Percentiles rank a stretch among this genome's conserved stretches.
Conservation (phyloP, 1,140 invertebrate species). For the Psilanteris sp. region DNA sequence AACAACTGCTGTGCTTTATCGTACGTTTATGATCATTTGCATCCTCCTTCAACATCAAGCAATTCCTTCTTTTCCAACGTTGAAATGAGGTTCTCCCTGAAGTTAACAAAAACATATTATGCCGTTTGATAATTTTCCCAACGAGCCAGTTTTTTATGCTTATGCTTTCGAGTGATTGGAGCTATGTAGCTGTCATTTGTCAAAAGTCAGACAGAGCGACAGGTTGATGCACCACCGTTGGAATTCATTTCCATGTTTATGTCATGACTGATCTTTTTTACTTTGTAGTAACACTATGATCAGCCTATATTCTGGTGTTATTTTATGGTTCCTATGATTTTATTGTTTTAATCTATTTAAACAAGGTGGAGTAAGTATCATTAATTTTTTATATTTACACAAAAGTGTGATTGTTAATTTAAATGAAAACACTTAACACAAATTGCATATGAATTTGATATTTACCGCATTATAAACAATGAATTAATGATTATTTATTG, state of each 20-base stretch:
- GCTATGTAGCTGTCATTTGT: constrained; percentile 9
- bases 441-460: too few species aligned
- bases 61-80: neutral
- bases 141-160: neutral
- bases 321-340: too few species aligned
- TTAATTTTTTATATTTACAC: too few species aligned
- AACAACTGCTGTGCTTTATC: constrained; percentile 6
- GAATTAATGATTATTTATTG: too few species aligned
- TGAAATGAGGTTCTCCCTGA: neutral
- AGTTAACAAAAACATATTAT: too few species aligned
- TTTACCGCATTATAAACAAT: too few species aligned
- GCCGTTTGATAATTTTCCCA: neutral
- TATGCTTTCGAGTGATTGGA: neutral
- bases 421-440: too few species aligned
- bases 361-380: too few species aligned
- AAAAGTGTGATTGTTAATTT: too few species aligned
- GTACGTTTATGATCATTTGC: constrained; percentile 16
- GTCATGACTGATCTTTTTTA: neutral
- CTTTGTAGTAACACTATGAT: too few species aligned
- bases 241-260: neutral
- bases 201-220: neutral
- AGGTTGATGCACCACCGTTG: constrained; percentile 12
- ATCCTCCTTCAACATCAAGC: neutral
- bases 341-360: too few species aligned
- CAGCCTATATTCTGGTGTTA: too few species aligned